Conservation (phyloP, 64 coral and sea anemone species). For the Stylophora pistillata region DNA sequence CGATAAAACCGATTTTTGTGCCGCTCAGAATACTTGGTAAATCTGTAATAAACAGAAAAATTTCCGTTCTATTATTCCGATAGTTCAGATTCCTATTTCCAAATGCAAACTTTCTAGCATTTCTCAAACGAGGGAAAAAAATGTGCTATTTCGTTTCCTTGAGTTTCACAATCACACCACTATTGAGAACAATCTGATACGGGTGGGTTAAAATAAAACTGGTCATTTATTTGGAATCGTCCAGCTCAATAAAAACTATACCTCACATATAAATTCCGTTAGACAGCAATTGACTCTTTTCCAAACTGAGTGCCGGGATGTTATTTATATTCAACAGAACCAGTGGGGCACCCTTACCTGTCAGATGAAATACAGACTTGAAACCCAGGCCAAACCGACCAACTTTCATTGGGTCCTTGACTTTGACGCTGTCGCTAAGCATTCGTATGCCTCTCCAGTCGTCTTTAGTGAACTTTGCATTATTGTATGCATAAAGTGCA, state of each 20-base stretch:
- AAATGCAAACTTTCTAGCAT: no score
- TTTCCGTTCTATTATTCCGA: no score
- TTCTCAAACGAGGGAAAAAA: no score
- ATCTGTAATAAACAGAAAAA: conserved; percentile 56
- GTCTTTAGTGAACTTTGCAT: conserved; percentile 40
- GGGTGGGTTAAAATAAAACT: no score
- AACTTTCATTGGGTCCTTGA: conserved; percentile 62
- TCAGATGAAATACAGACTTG: conserved; percentile 76
- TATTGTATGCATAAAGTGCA: conserved; percentile 63
- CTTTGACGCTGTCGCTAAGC: conserved; percentile 68
- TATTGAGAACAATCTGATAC: no score
- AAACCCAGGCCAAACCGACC: conserved; percentile 75
- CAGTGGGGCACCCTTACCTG: conserved; percentile 2
- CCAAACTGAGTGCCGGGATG: not conserved
- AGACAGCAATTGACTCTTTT: not conserved
- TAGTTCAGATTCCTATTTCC: no score
- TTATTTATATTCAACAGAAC: not conserved
- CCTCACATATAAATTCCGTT: no score
- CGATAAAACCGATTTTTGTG: conserved; percentile 54
- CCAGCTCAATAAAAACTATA: no score
- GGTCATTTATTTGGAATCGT: no score
- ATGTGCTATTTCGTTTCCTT: no score
- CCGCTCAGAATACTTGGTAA: conserved; percentile 80
- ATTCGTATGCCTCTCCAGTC: conserved; percentile 49
- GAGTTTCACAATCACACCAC: no score